Evolutionary conservation across 2,888 invertebrate species (phyloP).

Genomic region (Amphipyra tragopoginis): DNA sequence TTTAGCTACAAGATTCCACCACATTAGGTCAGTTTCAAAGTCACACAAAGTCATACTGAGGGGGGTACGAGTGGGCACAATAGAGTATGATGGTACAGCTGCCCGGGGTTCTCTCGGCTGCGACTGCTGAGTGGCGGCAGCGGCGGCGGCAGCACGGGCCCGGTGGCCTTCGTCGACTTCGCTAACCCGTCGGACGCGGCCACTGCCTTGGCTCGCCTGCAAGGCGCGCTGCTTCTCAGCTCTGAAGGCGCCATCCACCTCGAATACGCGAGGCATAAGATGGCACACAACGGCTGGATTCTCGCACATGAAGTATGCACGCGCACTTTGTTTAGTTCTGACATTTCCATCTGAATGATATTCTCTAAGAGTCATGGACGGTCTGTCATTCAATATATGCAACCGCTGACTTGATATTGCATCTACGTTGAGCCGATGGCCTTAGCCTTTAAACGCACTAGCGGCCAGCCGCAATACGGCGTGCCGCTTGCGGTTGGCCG

Average conservation of each 20-base stretch:
- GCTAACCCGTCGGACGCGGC: slow-evolving; percentile 97
- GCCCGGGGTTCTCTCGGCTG: slow-evolving; percentile 99
- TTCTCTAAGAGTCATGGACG: slow-evolving; percentile 25
- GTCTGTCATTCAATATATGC: slow-evolving; percentile 5
- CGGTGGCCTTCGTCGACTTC: slow-evolving; percentile 99
- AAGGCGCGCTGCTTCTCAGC: slow-evolving; percentile 98
- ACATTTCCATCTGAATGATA: slow-evolving; percentile 28
- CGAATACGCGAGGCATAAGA: slow-evolving; percentile 99
- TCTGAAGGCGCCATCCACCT: slow-evolving; percentile 99
- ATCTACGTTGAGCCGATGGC: background rate
- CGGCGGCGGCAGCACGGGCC: slow-evolving; percentile 90
- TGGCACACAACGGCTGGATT: slow-evolving; percentile 93
- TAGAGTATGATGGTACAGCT: slow-evolving; percentile 93
- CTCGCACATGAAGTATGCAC: slow-evolving; percentile 89
- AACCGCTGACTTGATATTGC: slow-evolving; percentile 9
- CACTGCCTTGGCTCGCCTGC: slow-evolving; percentile 97
- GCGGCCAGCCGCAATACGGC: too few relatives aligned
- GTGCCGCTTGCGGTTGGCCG: too few relatives aligned
- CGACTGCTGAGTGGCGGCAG: slow-evolving; percentile 97
- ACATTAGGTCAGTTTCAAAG: slow-evolving; percentile 46
- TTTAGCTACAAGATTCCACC: slow-evolving; percentile 43
- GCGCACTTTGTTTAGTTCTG: slow-evolving; percentile 71
- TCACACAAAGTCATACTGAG: slow-evolving; percentile 64
- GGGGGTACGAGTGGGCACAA: slow-evolving; percentile 83
- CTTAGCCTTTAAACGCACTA: too few relatives aligned